Conservation (phyloP, 2,888 invertebrate species). For the Drosophila algonquin region DNA sequence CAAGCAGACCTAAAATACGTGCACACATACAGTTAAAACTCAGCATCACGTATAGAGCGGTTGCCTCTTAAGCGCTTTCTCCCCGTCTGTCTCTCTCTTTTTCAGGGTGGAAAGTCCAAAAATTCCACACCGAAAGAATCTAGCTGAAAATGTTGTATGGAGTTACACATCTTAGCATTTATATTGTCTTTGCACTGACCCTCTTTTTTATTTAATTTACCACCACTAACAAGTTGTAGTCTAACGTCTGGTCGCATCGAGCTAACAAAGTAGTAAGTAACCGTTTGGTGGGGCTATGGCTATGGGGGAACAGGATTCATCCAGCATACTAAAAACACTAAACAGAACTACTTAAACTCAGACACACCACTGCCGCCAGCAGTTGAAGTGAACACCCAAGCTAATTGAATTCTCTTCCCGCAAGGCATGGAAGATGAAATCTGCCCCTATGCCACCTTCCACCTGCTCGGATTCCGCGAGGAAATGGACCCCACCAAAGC, state of each 20-base stretch:
- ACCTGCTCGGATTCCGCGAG: constrained; percentile 96
- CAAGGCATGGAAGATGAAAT: constrained; percentile 97
- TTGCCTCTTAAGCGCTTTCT: no score
- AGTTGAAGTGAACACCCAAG: not conserved
- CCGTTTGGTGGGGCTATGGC: not conserved
- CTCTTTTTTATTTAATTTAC: constrained; percentile 31
- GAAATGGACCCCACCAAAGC: constrained; percentile 97
- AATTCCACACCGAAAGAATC: no score
- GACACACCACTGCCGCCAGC: constrained; percentile 17
- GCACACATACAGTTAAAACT: no score
- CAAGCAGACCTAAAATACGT: no score
- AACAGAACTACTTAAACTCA: constrained; percentile 47
- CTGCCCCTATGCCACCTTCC: constrained; percentile 98
- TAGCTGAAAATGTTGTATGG: no score
- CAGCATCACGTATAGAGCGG: no score
- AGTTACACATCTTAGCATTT: no score
- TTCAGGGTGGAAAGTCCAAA: no score
- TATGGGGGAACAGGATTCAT: constrained; percentile 21
- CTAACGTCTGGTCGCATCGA: constrained; percentile 51
- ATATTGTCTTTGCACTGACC: not conserved
- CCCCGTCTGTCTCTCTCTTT: no score
- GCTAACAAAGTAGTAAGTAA: constrained; percentile 64
- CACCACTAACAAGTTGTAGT: constrained; percentile 53
- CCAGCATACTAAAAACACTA: constrained; percentile 67
- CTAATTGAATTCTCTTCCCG: constrained; percentile 46